These are phyloP conservation scores for Elymnias hypermnestra DNA, from an alignment of 1,140 invertebrate species.

Conservation along the genomic window DNA sequence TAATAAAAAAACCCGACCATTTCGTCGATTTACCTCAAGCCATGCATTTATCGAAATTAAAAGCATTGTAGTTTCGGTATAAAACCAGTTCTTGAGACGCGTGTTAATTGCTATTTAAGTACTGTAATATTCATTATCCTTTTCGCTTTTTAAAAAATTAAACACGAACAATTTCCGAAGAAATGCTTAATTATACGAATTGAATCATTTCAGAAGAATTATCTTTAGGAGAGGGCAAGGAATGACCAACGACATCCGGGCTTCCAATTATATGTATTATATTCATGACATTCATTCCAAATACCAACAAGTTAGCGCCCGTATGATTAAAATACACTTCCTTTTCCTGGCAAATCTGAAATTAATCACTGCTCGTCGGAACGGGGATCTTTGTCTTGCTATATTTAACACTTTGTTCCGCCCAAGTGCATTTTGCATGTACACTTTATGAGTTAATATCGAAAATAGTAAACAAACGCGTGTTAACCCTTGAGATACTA, in stretches of 20 bases:
- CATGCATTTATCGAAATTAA: not conserved
- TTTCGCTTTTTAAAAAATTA: not conserved
- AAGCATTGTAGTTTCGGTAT: not conserved
- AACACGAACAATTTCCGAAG: too few species aligned
- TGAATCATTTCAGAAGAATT: not conserved
- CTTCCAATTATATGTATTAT: slow-evolving; percentile 4
- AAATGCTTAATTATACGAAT: too few species aligned
- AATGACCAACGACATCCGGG: slow-evolving; percentile 5
- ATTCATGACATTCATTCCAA: slow-evolving; percentile 10
- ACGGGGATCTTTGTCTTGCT: not conserved
- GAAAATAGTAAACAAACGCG: too few species aligned
- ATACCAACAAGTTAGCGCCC: slow-evolving; percentile 6
- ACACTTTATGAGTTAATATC: too few species aligned
- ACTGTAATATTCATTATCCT: not conserved
- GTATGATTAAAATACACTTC: slow-evolving; percentile 3
- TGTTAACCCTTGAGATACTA: too few species aligned
- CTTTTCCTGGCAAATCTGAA: slow-evolving; percentile 9
- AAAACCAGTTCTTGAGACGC: not conserved
- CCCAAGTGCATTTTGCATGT: not conserved
- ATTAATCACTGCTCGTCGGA: not conserved
- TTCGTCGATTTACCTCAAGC: not conserved
- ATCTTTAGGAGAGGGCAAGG: not conserved
- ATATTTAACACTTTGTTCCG: not conserved
- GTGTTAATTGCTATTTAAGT: not conserved
- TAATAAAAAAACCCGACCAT: not conserved